phyloP scores from a whole-genome alignment of 2,797 vertebrate species.

The Enteromius thamalakanensis region DNA sequence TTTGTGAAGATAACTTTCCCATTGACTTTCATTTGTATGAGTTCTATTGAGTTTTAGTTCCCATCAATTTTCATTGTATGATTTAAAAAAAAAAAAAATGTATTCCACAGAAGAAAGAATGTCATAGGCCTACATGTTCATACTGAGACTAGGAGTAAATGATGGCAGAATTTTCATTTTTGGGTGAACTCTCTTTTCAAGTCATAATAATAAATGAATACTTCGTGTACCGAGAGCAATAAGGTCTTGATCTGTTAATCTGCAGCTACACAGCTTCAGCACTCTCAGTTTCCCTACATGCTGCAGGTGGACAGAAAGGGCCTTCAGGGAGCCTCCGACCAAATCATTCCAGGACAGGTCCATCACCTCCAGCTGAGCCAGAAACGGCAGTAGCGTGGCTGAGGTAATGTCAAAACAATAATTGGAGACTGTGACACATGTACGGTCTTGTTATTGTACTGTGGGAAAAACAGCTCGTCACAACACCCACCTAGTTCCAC shows the following conservation, averaged over 20 bases:
- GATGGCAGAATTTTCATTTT: not conserved
- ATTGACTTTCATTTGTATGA: not conserved
- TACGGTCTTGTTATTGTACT: not conserved
- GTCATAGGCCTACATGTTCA: not conserved
- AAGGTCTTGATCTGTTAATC: slow-evolving; percentile 80
- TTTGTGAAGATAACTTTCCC: not conserved
- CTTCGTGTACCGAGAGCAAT: slow-evolving; percentile 77
- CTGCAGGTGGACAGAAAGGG: slow-evolving; percentile 78
- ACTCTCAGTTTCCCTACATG: slow-evolving; percentile 74
- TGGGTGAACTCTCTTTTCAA: not conserved
- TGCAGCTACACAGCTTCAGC: slow-evolving; percentile 83
- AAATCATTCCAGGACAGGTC: slow-evolving; percentile 89
- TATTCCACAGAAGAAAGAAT: not conserved
- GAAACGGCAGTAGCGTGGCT: slow-evolving; percentile 79
- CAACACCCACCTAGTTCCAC: slow-evolving; percentile 79
- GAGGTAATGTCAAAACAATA: not conserved
- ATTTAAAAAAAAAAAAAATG: not conserved
- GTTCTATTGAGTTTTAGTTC: not conserved
- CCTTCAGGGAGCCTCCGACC: slow-evolving; percentile 79
- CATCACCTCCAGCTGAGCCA: slow-evolving; percentile 84
- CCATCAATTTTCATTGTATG: not conserved
- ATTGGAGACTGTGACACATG: not conserved
- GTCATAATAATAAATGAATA: not conserved
- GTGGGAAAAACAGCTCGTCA: not conserved
- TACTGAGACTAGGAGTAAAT: not conserved